Evolutionary conservation across 2,113 vertebrate species (phyloP), one percentile per base, ranked within the genome.

Genomic region (Melozone crissalis): DNA sequence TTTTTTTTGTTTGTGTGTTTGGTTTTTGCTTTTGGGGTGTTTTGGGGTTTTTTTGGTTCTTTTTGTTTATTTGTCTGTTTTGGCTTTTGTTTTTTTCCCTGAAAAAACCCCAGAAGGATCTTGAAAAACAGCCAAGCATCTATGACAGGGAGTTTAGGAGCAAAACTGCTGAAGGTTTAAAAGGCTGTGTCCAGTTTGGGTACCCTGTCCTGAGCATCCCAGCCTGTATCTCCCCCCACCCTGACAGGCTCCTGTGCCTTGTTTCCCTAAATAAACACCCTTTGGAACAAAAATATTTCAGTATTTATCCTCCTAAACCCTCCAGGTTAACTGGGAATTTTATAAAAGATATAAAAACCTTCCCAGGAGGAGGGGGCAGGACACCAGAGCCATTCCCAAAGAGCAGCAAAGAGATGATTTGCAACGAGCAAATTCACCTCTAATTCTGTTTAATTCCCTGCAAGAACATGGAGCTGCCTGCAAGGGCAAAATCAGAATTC

Each of bases 161-260:
- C 23, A 0, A 9, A 61, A 10, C 7, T 61, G 27, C 23, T 71
- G 33, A 44, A 59, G 67, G 24, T 55, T 83, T 41, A 15, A 27
- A 28, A n/a, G 71, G 71, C 61, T 89, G 62, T 13, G 28, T 28
- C 54, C 58, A 23, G 11, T 77, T 54, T 69, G 74, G 28, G 65
- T 24, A 63, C 39, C 43, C 54, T 47, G 43, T 67, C 33, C 72
- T 54, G 46, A 52, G 54, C 68, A 28, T 18, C 13, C 28, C 58
- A 14, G 15, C 47, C 66, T 11, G 44, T 5, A 5, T 7, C 6
- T 19, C 14, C 24, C 24, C 39, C 23, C 22, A 7, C 14, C 0
- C 14, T 2, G 12, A 3, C 22, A 30, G 10, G 5, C 7, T 31
- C 18, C 71, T 59, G 23, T 5, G 15, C 33, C 2, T 0, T 7